Percentiles rank a stretch among this genome's conserved stretches.
phyloP scores from a whole-genome alignment of 2,797 vertebrate species.

The Bradypus variegatus region DNA sequence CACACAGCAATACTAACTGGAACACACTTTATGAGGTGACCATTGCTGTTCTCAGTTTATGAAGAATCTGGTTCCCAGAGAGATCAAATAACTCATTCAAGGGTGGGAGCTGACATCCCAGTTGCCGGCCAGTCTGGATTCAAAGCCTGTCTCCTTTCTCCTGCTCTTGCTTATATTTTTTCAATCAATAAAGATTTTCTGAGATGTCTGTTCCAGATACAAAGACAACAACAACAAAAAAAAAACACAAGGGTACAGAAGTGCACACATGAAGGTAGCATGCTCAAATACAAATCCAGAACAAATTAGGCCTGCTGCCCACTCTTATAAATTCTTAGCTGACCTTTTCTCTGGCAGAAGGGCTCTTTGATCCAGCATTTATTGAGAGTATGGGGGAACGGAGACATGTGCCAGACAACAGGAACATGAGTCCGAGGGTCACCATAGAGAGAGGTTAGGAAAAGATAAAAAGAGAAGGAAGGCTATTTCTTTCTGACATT shows the following conservation, averaged over 20 bases:
- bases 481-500: not conserved
- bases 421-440: not conserved
- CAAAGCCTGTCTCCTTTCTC: not conserved
- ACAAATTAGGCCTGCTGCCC: not conserved
- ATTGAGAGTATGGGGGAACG: not conserved
- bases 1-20: not conserved
- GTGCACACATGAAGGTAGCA: not conserved
- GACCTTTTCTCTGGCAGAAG: constrained; percentile 16
- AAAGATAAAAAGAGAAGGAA: constrained; percentile 12
- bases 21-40: not conserved
- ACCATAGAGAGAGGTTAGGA: not conserved
- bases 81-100: not conserved
- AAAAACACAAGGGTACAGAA: not conserved
- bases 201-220: not conserved
- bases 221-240: too few relatives aligned
- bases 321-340: not conserved
- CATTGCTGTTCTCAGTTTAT: not conserved
- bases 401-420: not conserved
- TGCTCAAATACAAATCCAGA: not conserved
- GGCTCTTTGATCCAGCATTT: not conserved
- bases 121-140: not conserved
- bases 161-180: constrained; percentile 18
- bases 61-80: constrained; percentile 16
- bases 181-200: constrained; percentile 14
- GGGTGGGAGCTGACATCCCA: not conserved